Evolutionary conservation across 2,888 invertebrate genomes (phyloP), one percentile per base, ranked within the genome.

Genomic region (Scaptomyza caliginosa): DNA sequence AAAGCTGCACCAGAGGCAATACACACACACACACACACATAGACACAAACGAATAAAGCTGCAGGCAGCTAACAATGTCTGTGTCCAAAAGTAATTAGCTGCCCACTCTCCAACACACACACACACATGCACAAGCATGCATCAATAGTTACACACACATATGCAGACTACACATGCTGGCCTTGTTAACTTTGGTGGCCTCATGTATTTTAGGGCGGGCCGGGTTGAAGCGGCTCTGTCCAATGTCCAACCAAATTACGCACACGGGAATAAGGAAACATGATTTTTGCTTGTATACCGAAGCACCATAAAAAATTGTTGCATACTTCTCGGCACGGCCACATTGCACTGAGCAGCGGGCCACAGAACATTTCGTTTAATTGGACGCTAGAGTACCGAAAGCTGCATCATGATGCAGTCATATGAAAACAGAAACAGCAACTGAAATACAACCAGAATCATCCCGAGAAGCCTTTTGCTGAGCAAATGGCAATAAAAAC

Each of bases 271-370:
- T 87, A 82, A 84, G 82, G 71, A 88, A 84, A 88, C 86, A 88
- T 86, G 88, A 86, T 88, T 84, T 88, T 86, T 86, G 85, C 85
- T 85, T 87, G 83, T 83, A 83, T 83, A 80, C 74, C 74, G n/a
- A 30, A 26, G 74, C 73, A 69, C 70, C 77, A 87, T 88, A 86
- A 87, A 84, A 87, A 83, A 84, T 74, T 83, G 88, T 83, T 79
- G 86, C 83, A 76, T 68, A 87, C 83, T 87, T 83, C 68, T 43
- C 28, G 19, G 30, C 45, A 30, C 10, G 70, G 77, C 80, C 83
- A 58, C 67, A 32, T 48, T 30, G 60, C 28, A 38, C 8, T 32
- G 77, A 67, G 64, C 68, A 76, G 70, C 74, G 68, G 65, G 59
- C 68, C 68, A 68, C 74, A 76, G 68, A 76, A 76, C 70, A 76